Base-by-base conservation (phyloP, 2,113 vertebrate species). In the Nansenia antarctica region DNA sequence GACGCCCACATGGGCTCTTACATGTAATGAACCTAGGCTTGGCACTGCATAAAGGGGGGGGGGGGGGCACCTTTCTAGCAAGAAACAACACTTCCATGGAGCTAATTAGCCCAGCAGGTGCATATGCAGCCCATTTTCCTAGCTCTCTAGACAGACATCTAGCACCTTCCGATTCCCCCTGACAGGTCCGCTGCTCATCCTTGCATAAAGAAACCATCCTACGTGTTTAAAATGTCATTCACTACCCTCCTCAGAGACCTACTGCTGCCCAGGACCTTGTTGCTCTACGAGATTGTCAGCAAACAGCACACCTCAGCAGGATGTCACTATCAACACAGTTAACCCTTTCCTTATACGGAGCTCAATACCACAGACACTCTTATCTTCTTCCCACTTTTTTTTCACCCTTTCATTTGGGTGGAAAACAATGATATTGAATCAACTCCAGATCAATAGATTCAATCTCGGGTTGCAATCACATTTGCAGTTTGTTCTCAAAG, bases 401-500 rank as follows among this genome's bases (percentile, higher is more conserved):
- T 42, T 11, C 37, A 9, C 37, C 37, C 42, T 45, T 34, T 22
- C 58, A 35, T 60, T 94, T 93, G 91, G 90, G 92, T 93, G 84
- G 84, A 86, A 74, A 80, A 20, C 22, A 85, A 88, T 87, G 86
- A 87, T 86, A 94, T 93, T 92, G 89, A 89, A 89, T 88, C 45
- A 76, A 84, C 87, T 70, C 86, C 82, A 89, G 89, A 94, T 94
- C 93, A 89, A 94, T 94, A 90, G 69, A 72, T 72, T 86, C 29
- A 92, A 90, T 92, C 92, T 93, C 91, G 93, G 90, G 89, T 91
- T 85, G 79, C 82, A 79, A 90, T 85, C 86, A 78, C 32, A 35
- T 9, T 8, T 22, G 81, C 84, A 72, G 85, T 88, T 85, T 86
- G 74, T 79, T 85, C 80, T 80, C 78, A 70, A 85, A 82, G 53